These are phyloP conservation scores for Cephalopachus bancanus DNA, from an alignment of 2,797 vertebrate species.

Conservation along the genomic window DNA sequence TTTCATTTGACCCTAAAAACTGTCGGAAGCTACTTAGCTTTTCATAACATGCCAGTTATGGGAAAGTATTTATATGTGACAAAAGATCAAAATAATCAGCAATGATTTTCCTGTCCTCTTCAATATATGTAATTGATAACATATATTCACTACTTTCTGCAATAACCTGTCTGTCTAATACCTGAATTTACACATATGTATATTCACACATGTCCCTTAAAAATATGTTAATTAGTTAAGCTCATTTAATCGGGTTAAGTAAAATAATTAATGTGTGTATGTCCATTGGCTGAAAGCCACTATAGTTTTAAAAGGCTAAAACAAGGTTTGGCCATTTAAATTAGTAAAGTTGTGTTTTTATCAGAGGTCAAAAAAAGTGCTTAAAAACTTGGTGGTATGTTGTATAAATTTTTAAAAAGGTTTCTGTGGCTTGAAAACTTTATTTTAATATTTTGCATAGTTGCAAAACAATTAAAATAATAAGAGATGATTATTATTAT, in stretches of 20 bases:
- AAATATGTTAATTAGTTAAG: background rate
- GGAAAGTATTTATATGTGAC: background rate
- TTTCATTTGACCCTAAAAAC: background rate
- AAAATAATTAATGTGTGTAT: background rate
- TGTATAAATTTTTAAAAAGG: background rate
- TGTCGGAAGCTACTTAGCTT: background rate
- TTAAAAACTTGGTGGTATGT: background rate
- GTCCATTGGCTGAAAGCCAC: background rate
- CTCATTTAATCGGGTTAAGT: background rate
- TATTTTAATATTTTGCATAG: conserved; percentile 46
- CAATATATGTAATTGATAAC: background rate
- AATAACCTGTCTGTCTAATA: background rate
- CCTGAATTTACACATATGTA: background rate
- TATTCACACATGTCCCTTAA: background rate
- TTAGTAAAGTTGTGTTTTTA: background rate
- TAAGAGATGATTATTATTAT: conserved; percentile 20
- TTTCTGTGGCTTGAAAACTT: conserved; percentile 2
- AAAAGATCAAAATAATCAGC: background rate
- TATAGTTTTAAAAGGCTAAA: background rate
- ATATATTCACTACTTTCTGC: background rate
- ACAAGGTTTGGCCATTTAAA: background rate
- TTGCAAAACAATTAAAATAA: conserved; percentile 51
- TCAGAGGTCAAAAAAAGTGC: background rate
- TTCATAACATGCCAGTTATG: background rate
- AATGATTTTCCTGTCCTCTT: background rate